Base-by-base conservation (phyloP, 2,888 invertebrate species). In the Epirrhoe tristata region DNA sequence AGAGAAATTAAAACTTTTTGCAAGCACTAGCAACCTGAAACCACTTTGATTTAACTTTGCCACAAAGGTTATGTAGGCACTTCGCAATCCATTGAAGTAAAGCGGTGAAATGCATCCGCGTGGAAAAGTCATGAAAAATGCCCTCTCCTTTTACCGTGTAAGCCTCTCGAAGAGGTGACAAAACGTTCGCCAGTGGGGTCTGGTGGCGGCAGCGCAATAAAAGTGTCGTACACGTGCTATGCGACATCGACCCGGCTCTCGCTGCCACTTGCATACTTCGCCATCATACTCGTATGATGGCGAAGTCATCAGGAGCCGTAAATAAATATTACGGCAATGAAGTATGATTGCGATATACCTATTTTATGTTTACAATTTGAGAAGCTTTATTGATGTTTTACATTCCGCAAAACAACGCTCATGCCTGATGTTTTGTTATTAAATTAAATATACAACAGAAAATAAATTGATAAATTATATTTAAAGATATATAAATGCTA, bases 41-140 rank as follows among this genome's bases (percentile, higher is more conserved):
- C 81, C 80, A 81, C 81, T 84, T 83, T 81, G 76, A 80, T 81
- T 81, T 83, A 84, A 85, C 80, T 81, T 81, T 80, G 76, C 79
- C 79, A 79, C 80, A 82, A 85, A 82, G 83, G 83, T 82, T 77
- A 54, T 43, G 57, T 58, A 79, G 79, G 80, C 80, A 82, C 81
- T 79, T 81, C 74, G 77, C 76, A 82, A 84, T 77, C 85, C 81
- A 86, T 85, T 87, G 81, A 85, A 81, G 83, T 80, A 80, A 83
- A 86, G 82, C 83, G 81, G 80, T 81, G 81, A 86, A 86, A 88
- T 83, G 85, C 86, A 86, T 84, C 80, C 81, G 81, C 80, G 80
- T 85, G 84, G 86, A 88, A 88, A 86, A 83, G 83, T 85, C 85
- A 85, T 85, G 85, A 85, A 86, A 87, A 86, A 86, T 86, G 80